These are phyloP conservation scores for Bombus vancouverensis DNA, from an alignment of 1,140 invertebrate genomes.

Conservation along the genomic window DNA sequence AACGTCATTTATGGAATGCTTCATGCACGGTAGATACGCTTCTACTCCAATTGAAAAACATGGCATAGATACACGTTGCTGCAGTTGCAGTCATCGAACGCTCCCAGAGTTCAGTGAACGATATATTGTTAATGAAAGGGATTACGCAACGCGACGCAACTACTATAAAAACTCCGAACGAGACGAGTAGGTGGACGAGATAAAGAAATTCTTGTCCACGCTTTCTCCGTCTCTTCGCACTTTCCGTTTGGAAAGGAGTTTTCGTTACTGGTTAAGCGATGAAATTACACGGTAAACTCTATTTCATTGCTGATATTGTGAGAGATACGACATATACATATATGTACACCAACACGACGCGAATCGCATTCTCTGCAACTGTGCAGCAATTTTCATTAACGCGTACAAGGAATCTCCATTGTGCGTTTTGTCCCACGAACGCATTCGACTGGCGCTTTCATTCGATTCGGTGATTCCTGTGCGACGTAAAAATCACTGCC, in stretches of 20 bases:
- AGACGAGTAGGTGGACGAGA: constrained; percentile 14
- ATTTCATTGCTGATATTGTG: neutral
- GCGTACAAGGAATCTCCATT: constrained; percentile 9
- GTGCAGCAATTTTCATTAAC: constrained; percentile 25
- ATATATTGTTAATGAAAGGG: constrained; percentile 9
- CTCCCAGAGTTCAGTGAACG: neutral
- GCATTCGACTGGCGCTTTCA: too few relatives aligned
- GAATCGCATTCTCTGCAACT: neutral
- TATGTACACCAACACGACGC: neutral
- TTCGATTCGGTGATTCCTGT: too few relatives aligned
- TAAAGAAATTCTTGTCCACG: constrained; percentile 22
- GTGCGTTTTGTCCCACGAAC: neutral
- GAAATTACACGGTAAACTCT: neutral
- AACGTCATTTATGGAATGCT: neutral
- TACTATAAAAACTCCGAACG: neutral
- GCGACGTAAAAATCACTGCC: too few relatives aligned
- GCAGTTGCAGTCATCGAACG: neutral
- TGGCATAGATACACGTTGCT: neutral
- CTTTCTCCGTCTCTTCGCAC: constrained; percentile 22
- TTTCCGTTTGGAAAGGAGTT: constrained; percentile 6
- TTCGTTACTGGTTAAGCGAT: neutral
- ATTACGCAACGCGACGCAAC: neutral
- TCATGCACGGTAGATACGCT: neutral
- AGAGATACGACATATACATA: too few relatives aligned
- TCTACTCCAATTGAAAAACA: neutral